Conservation (phyloP, 2,797 vertebrate species). For the Sebastes steindachneri region DNA sequence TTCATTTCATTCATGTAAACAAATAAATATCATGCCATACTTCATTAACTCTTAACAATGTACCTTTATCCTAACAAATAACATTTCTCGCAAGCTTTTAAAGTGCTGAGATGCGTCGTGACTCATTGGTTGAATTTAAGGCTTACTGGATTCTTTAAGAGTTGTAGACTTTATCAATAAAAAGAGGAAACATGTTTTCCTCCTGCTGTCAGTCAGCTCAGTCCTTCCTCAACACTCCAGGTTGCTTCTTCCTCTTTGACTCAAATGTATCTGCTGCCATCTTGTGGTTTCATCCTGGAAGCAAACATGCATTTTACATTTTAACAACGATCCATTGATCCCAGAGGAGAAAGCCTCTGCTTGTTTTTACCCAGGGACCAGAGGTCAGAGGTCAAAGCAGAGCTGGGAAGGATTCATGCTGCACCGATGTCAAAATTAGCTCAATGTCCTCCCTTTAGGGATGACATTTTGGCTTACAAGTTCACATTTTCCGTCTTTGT, state of each 20-base stretch:
- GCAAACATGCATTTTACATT: not conserved
- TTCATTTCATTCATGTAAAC: not conserved
- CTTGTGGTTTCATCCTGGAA: conserved; percentile 37
- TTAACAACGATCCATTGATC: not conserved
- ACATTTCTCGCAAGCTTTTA: not conserved
- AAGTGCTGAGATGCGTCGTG: conserved; percentile 5
- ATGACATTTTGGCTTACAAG: not conserved
- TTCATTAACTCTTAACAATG: not conserved
- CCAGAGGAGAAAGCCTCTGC: not conserved
- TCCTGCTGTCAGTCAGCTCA: not conserved
- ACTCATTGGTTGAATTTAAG: not conserved
- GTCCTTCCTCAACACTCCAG: not conserved
- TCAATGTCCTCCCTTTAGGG: not conserved
- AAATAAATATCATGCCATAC: conserved; percentile 31
- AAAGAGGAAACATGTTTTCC: too few species aligned
- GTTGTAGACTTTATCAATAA: not conserved
- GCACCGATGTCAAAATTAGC: not conserved
- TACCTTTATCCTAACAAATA: not conserved
- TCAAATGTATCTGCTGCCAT: conserved; percentile 63
- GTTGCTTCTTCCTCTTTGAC: not conserved
- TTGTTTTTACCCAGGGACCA: not conserved
- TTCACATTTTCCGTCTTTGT: not conserved
- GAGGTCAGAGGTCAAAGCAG: not conserved
- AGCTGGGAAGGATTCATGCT: not conserved
- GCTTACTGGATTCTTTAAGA: not conserved